These are phyloP conservation scores for Oreochromis tanganicae DNA, from an alignment of 2,113 vertebrate species.

Conservation along the genomic window DNA sequence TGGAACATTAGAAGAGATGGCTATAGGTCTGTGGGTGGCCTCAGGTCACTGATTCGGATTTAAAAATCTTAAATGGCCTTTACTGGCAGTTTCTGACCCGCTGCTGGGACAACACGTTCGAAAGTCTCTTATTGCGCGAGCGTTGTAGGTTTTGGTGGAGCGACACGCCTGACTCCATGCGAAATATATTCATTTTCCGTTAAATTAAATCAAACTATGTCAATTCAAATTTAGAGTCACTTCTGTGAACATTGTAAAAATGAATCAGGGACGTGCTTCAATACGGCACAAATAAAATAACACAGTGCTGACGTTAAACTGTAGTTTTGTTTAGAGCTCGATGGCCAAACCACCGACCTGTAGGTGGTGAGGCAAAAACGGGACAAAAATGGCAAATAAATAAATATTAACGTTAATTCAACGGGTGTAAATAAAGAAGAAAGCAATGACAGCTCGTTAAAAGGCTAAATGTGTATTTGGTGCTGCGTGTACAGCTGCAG, in stretches of 20 bases:
- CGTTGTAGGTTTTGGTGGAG: not conserved
- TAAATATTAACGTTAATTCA: not conserved
- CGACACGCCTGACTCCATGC: not conserved
- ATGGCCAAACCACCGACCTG: not conserved
- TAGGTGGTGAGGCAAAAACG: not conserved
- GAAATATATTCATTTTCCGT: not conserved
- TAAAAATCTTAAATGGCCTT: not conserved
- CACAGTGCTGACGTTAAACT: not conserved
- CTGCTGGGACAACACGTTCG: too few relatives aligned
- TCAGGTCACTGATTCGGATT: not conserved
- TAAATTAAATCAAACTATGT: not conserved
- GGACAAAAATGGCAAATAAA: not conserved
- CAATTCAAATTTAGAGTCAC: not conserved
- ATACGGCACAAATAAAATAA: not conserved
- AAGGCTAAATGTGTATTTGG: accelerated
- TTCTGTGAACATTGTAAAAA: not conserved
- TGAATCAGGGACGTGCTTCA: not conserved
- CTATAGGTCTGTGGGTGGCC: not conserved
- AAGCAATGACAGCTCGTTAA: accelerated
- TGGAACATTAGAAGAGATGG: not conserved
- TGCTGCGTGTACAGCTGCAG: accelerated
- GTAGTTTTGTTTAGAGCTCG: not conserved
- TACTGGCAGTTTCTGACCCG: not conserved
- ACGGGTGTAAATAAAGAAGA: not conserved
- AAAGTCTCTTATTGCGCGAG: not conserved